A percentile compares a stretch with the other conserved stretches of the same genome.
Evolutionary conservation across 2,797 vertebrate genomes (phyloP).

Genomic region (Loriculus beryllinus): DNA sequence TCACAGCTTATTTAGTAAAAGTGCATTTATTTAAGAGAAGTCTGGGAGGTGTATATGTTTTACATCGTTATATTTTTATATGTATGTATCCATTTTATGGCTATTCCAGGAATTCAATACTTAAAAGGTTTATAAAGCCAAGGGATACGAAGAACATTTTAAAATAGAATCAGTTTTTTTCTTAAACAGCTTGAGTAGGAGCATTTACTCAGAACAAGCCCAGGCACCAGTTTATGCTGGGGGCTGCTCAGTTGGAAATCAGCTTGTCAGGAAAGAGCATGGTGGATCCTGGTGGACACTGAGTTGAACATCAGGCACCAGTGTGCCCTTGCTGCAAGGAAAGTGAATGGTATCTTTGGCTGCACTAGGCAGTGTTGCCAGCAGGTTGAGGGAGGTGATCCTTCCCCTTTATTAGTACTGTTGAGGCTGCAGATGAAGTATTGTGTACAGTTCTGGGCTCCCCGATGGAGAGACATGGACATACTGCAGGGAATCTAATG

Average conservation of each 20-base stretch:
- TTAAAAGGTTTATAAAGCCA: not conserved
- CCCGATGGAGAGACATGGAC: not conserved
- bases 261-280: not conserved
- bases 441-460: not conserved
- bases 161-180: not conserved
- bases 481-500: not conserved
- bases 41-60: not conserved
- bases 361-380: not conserved
- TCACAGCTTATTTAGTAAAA: not conserved
- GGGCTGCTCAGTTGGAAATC: not conserved
- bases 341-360: not conserved
- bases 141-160: not conserved
- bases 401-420: not conserved
- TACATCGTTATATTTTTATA: not conserved
- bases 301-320: not conserved
- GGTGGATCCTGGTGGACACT: not conserved
- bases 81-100: not conserved
- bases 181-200: not conserved
- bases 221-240: not conserved
- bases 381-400: not conserved
- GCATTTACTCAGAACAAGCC: not conserved
- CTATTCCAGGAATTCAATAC: not conserved
- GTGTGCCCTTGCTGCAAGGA: not conserved
- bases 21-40: conserved; percentile 15
- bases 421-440: not conserved